These are phyloP conservation scores for Nemotelus pantherinus DNA, from an alignment of 2,888 invertebrate species.

Conservation along the genomic window DNA sequence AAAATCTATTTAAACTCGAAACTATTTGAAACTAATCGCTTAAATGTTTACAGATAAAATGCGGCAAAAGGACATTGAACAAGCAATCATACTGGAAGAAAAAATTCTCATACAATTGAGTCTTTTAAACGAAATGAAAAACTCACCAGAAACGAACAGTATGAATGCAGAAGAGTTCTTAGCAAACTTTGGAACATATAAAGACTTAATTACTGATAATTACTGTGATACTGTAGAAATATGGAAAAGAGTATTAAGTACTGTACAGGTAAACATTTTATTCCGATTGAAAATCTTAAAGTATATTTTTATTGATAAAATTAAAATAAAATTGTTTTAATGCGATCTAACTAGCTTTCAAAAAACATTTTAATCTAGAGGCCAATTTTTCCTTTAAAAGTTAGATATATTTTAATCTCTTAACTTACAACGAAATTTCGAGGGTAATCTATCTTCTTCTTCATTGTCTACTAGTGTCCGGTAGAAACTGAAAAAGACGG, in stretches of 20 bases:
- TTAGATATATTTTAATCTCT: too few species aligned
- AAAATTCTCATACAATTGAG: slow-evolving; percentile 87
- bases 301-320: not conserved
- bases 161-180: slow-evolving; percentile 62
- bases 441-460: too few species aligned
- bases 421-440: too few species aligned
- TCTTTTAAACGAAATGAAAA: slow-evolving; percentile 71
- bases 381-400: too few species aligned
- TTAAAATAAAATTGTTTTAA: not conserved
- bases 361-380: too few species aligned
- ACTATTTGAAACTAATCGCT: not conserved
- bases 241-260: slow-evolving; percentile 79
- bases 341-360: too few species aligned
- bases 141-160: slow-evolving; percentile 65
- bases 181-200: slow-evolving; percentile 68
- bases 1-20: too few species aligned
- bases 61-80: slow-evolving; percentile 87
- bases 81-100: slow-evolving; percentile 85
- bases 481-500: too few species aligned
- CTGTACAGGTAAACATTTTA: slow-evolving; percentile 57
- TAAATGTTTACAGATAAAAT: slow-evolving; percentile 74
- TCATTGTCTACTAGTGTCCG: too few species aligned
- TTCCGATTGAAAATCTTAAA: not conserved
- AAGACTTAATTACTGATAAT: slow-evolving; percentile 79
- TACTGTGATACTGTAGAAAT: slow-evolving; percentile 77